Evolutionary conservation across 1,140 invertebrate species (phyloP).

Genomic region (Eriocheir sinensis): DNA sequence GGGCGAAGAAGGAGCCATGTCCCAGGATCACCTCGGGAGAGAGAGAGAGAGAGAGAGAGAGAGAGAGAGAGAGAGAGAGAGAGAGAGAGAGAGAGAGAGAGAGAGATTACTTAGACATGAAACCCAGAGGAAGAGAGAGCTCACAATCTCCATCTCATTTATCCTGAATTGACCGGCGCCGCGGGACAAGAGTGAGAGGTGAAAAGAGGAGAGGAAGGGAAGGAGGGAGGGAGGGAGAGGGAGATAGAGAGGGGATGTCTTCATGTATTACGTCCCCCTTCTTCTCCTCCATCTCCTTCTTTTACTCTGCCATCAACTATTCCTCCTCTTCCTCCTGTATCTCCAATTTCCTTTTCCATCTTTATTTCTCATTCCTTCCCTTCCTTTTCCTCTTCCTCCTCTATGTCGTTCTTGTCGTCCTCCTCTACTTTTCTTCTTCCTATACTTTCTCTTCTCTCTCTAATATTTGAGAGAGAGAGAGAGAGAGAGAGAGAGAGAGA

Average conservation of each 20-base stretch:
- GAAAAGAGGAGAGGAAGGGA: constrained; percentile 32
- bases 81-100: constrained; percentile 22
- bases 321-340: background rate
- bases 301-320: no score
- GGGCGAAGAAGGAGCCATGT: no score
- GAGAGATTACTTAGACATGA: background rate
- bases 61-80: constrained; percentile 22
- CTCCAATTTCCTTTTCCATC: background rate
- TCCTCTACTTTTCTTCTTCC: background rate
- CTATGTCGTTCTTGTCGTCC: background rate
- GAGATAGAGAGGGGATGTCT: background rate
- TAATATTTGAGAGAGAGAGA: background rate
- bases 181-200: background rate
- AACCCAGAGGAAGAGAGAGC: background rate
- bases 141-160: constrained; percentile 8
- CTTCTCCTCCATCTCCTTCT: background rate
- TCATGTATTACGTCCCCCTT: background rate
- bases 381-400: constrained; percentile 43
- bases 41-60: constrained; percentile 22
- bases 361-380: background rate
- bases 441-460: background rate
- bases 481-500: constrained; percentile 35
- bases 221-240: no score
- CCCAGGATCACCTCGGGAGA: no score
- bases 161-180: background rate